A percentile compares a stretch with the other conserved stretches of the same genome.
Evolutionary conservation across 2,113 vertebrate genomes (phyloP).

Genomic region (Piprites chloris): DNA sequence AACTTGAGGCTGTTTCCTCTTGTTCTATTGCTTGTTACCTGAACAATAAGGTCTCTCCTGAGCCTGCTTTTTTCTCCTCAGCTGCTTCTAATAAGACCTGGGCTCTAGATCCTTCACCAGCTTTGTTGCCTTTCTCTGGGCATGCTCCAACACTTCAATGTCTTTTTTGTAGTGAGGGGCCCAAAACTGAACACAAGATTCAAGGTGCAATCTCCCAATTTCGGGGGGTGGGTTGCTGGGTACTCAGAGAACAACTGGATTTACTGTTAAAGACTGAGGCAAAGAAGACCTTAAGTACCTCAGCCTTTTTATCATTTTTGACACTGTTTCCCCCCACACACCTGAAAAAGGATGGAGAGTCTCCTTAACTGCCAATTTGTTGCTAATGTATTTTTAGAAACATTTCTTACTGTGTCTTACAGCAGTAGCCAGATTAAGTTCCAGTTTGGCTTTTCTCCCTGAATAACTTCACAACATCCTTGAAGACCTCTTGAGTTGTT

Average conservation of each 20-base stretch:
- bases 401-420: background rate
- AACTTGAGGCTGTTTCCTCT: background rate
- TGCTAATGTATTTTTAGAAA: background rate
- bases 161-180: background rate
- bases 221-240: background rate
- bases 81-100: background rate
- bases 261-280: background rate
- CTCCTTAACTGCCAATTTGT: background rate
- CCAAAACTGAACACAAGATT: background rate
- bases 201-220: background rate
- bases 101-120: background rate
- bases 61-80: background rate
- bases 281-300: background rate
- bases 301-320: background rate
- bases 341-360: background rate
- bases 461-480: background rate
- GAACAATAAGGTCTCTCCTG: background rate
- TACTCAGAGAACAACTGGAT: background rate
- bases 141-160: accelerated
- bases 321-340: background rate
- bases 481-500: background rate
- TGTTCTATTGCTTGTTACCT: background rate
- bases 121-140: background rate
- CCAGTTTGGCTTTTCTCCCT: background rate
- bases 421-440: background rate